A percentile compares a stretch with the other conserved stretches of the same genome.
Evolutionary conservation across 1,140 invertebrate genomes (phyloP).

Genomic region (Lasaia peninsularis): DNA sequence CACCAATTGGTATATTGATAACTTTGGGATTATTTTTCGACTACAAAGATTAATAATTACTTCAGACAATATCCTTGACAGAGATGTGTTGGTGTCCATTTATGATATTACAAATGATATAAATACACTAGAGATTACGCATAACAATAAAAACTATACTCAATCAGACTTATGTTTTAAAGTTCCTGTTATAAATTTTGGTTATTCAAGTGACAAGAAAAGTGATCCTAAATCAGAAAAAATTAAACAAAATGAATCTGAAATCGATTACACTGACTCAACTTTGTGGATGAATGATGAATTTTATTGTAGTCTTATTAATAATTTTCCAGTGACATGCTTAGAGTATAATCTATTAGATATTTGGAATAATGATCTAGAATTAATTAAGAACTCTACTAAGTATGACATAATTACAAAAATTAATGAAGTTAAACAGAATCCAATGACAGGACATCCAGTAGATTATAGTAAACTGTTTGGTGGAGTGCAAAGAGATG

Average conservation of each 20-base stretch:
- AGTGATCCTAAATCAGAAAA: conserved; percentile 23
- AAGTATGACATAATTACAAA: conserved; percentile 80
- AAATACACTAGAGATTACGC: conserved; percentile 45
- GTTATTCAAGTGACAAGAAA: conserved; percentile 49
- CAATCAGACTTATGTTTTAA: conserved; percentile 83
- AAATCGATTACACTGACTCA: conserved; percentile 69
- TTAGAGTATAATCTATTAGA: conserved; percentile 82
- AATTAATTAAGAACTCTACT: conserved; percentile 76
- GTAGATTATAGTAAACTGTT: conserved; percentile 82
- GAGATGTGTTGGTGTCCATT: conserved; percentile 65
- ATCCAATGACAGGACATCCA: conserved; percentile 81
- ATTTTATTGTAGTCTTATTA: conserved; percentile 79
- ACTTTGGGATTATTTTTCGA: conserved; percentile 81
- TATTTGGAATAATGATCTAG: conserved; percentile 82
- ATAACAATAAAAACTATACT: conserved; percentile 54
- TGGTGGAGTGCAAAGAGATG: conserved; percentile 79
- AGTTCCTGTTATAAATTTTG: conserved; percentile 71
- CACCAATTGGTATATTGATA: conserved; percentile 85
- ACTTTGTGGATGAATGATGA: conserved; percentile 72
- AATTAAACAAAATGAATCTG: conserved; percentile 25
- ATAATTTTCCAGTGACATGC: conserved; percentile 79
- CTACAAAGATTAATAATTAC: conserved; percentile 81
- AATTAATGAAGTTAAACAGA: conserved; percentile 79
- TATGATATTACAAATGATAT: conserved; percentile 54
- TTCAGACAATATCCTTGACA: conserved; percentile 82